phyloP scores from a whole-genome alignment of 2,113 vertebrate genomes.

The Ammospiza caudacuta region DNA sequence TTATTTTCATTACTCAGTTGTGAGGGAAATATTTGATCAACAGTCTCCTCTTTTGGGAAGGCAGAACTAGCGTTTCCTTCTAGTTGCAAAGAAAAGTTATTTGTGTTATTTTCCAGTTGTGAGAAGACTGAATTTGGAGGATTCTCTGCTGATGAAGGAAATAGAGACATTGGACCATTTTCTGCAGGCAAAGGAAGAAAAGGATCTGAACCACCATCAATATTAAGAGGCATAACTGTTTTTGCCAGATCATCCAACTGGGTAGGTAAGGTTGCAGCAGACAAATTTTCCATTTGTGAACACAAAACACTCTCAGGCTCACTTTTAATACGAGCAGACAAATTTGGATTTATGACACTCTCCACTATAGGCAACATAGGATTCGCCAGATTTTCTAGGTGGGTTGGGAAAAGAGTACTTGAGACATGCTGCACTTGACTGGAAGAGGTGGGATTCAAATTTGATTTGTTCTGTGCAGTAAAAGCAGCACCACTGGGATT shows the following conservation, averaged over 20 bases:
- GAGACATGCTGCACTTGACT: conserved; percentile 71
- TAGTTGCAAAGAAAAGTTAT: conserved; percentile 66
- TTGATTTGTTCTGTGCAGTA: conserved; percentile 76
- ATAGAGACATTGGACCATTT: conserved; percentile 74
- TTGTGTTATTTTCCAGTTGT: conserved; percentile 76
- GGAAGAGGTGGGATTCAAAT: conserved; percentile 65
- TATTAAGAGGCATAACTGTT: conserved; percentile 78
- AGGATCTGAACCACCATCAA: conserved; percentile 77
- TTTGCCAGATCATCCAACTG: conserved; percentile 78
- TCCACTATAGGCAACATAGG: conserved; percentile 82
- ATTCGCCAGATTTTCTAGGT: conserved; percentile 80
- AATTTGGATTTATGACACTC: conserved; percentile 69
- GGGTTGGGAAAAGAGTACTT: conserved; percentile 76
- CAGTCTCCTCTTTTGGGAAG: conserved; percentile 75
- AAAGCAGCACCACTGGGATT: conserved; percentile 66
- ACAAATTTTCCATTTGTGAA: conserved; percentile 74
- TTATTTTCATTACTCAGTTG: conserved; percentile 54
- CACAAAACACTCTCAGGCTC: conserved; percentile 71
- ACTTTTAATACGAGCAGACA: conserved; percentile 76
- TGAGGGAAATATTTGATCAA: conserved; percentile 71
- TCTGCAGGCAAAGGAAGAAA: conserved; percentile 80
- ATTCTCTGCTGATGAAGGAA: conserved; percentile 75
- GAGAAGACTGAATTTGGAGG: conserved; percentile 78
- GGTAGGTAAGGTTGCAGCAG: conserved; percentile 73
- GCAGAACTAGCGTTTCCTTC: conserved; percentile 73